phyloP scores from a whole-genome alignment of 1,140 invertebrate genomes.

The Callitettix versicolor region DNA sequence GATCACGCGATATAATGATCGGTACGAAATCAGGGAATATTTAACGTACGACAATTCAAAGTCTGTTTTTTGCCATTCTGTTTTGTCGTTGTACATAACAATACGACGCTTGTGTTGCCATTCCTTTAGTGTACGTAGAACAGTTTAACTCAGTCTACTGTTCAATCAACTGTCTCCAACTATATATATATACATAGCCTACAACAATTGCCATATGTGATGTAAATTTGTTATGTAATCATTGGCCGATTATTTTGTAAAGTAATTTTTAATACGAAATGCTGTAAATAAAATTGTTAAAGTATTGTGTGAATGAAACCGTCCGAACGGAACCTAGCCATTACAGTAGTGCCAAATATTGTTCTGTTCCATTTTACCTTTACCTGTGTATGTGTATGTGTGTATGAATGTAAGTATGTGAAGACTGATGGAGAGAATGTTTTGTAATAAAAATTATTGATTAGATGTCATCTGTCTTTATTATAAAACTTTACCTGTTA shows the following conservation, averaged over 20 bases:
- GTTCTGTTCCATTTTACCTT: constrained; percentile 12
- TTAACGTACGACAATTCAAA: neutral
- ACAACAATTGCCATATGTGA: constrained; percentile 11
- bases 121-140: constrained; percentile 7
- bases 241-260: constrained; percentile 3
- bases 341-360: constrained; percentile 25
- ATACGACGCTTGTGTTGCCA: constrained; percentile 10
- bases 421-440: neutral
- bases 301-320: constrained; percentile 9
- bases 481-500: too few relatives aligned
- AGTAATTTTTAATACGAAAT: constrained; percentile 11
- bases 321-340: constrained; percentile 18
- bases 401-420: too few relatives aligned
- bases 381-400: neutral
- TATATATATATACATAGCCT: neutral
- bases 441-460: constrained; percentile 16
- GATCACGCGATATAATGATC: neutral
- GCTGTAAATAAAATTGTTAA: constrained; percentile 8
- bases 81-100: constrained; percentile 12
- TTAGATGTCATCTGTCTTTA: too few relatives aligned
- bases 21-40: neutral
- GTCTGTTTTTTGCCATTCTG: neutral
- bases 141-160: constrained; percentile 1
- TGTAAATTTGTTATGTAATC: constrained; percentile 11
- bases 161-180: constrained; percentile 2